Base-by-base conservation (phyloP, 2,888 invertebrate genomes). In the Epiblema foenella region DNA sequence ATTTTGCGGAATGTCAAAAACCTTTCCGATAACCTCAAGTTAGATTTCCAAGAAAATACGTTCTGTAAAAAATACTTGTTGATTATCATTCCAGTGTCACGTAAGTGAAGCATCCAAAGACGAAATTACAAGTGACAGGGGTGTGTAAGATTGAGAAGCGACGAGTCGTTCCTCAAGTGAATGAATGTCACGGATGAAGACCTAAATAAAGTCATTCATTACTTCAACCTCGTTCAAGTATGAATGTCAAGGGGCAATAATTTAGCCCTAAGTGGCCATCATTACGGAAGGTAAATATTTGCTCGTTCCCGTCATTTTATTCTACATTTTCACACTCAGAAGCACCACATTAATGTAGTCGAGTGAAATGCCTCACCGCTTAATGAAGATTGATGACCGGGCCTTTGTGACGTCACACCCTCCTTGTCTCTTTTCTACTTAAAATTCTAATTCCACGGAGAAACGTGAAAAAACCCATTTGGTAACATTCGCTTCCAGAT, bases 381-480 rank as follows among this genome's bases (percentile, higher is more conserved):
- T 81, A 85, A 85, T 83, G 83, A 85, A 83, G 84, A 85, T 83
- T 83, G 83, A 85, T 85, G 80, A 77, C 68, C 70, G 63, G 54
- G 64, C 58, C 76, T 76, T 77, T 76, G 75, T 77, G 75, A 79
- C 77, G 78, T 76, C 80, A 76, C 77, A 78, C 77, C 77, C 77
- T 78, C 80, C 77, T 76, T 73, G 74, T 78, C 78, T 75, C 75
- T 75, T 76, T 75, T 72, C 77, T 76, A 73, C 78, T 81, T 79
- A 75, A 77, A 79, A 83, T 80, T 80, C 78, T 74, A 73, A 77
- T 74, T 75, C 66, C 74, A 78, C 77, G 71, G 75, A 75, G 73
- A 76, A 77, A 77, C 69, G 74, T 59, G 75, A 66, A 72, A 72
- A 75, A 75, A 74, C 71, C 59, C 65, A 67, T 66, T 66, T 66